Base-by-base conservation (phyloP, 2,113 vertebrate genomes). In the Peromyscus maniculatus region DNA sequence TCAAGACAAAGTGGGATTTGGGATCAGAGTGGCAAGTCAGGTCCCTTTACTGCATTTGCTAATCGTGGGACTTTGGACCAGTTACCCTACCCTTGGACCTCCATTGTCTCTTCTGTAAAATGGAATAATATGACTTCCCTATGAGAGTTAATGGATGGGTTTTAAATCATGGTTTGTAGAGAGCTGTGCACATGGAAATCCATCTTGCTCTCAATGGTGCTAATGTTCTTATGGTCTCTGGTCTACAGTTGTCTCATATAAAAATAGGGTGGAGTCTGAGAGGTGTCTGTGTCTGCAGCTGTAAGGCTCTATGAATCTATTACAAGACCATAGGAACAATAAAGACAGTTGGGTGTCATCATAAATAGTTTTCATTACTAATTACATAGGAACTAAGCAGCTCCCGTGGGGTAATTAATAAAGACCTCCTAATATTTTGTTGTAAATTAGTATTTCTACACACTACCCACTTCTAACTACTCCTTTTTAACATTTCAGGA, bases 81-180 rank as follows among this genome's bases (percentile, higher is more conserved):
- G 69, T 62, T 17, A 31, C 55, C n/a, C 91, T 33, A 39, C 39
- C 39, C 43, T 62, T 8, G 17, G 67, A 16, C 59, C 66, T 93
- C 57, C 6, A 71, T 91, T 91, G 69, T 94, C 52, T 91, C 83
- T 31, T 62, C 90, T 95, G 43, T 90, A 22, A 91, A 72, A 59
- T 71, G 74, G 39, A 28, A 64, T 28, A n/a, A 28, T 80, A 46
- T 22, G 69, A 22, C 46, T 78, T 82, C 87, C 57, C 36, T 57
- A 39, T n/a, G 49, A 83, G 72, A 55, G 36, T 62, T 80, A 79
- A 83, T 16, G 46, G 59, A 19, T 94, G 46, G 31, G 33, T 59
- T 74, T 84, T 46, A 78, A 77, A 55, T 16, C 8, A 26, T 0
- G 74, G 8, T 13, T 12, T 57, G 31, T 31, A 52, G 55, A 75